Percentiles rank a stretch among this genome's conserved stretches.
Evolutionary conservation across 2,797 vertebrate species (phyloP).

Genomic region (Poliocrania exsul): DNA sequence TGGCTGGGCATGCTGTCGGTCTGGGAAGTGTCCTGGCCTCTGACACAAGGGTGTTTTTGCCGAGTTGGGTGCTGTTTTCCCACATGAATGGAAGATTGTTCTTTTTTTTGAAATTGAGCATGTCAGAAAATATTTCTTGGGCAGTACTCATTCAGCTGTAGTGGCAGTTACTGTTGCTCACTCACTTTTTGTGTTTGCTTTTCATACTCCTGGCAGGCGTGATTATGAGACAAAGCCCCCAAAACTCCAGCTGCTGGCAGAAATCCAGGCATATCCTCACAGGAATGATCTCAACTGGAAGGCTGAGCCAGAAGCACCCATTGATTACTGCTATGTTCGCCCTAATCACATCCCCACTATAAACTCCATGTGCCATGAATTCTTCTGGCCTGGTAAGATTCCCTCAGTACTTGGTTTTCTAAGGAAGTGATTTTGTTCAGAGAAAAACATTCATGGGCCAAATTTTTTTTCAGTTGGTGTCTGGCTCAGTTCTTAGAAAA

Average conservation of each 20-base stretch:
- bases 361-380: conserved; percentile 95
- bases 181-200: conserved; percentile 33
- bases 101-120: background rate
- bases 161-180: background rate
- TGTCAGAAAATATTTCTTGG: background rate
- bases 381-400: conserved; percentile 95
- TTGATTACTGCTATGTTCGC: conserved; percentile 96
- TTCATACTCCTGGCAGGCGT: conserved; percentile 78
- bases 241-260: conserved; percentile 87
- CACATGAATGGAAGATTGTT: background rate
- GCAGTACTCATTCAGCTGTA: background rate
- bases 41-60: background rate
- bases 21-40: background rate
- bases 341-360: conserved; percentile 95
- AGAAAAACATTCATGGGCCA: background rate
- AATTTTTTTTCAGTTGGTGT: background rate
- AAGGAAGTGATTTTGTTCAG: background rate
- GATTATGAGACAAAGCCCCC: conserved; percentile 91
- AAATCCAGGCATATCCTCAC: conserved; percentile 85
- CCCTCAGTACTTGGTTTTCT: background rate
- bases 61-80: background rate
- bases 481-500: background rate
- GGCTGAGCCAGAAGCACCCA: conserved; percentile 83
- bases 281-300: conserved; percentile 82
- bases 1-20: background rate